Base-by-base conservation (phyloP, 2,797 vertebrate genomes). In the Austrolebias charrua region DNA sequence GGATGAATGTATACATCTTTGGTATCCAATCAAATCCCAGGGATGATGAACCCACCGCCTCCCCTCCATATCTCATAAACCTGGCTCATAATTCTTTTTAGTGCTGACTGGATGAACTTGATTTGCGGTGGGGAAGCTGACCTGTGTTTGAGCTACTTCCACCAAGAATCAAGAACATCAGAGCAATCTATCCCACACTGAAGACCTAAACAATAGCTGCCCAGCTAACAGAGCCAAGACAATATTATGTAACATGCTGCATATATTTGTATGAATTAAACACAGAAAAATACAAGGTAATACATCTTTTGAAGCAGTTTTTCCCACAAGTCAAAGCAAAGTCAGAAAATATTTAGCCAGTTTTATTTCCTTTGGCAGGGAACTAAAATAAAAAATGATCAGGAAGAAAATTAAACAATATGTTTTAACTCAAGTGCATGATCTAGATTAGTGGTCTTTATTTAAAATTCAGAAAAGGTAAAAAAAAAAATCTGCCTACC, bases 21-120 rank as follows among this genome's bases (percentile, higher is more conserved):
- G 16, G 73, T 49, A 82, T 84, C 82, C 80, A 85, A 84, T 88
- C 83, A 78, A 66, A 80, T 67, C 55, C 55, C 63, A 66, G 67
- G 60, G 69, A 80, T 84, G 80, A 88, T 71, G 66, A 73, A 81
- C n/a, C 24, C 69, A 69, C 57, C 73, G 63, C 71, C 38, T 56
- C 19, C 31, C 33, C 8, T 13, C 53, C 61, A 31, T 53, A 43
- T 65, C 66, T 76, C 71, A 63, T 62, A 58, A 29, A 64, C 45
- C 46, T 20, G 59, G 19, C 42, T 66, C 66, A 53, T 83, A 83
- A 80, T 65, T 85, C 84, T 73, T 66, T 35, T 69, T 69, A 79
- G 70, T 35, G 47, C 76, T 69, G 56, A 55, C 66, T 68, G 72
- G 66, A 73, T 56, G 18, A 2, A 24, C 24, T 24, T 24, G 24